Evolutionary conservation across 2,797 vertebrate genomes (phyloP).

Genomic region (Esox masquinongy): DNA sequence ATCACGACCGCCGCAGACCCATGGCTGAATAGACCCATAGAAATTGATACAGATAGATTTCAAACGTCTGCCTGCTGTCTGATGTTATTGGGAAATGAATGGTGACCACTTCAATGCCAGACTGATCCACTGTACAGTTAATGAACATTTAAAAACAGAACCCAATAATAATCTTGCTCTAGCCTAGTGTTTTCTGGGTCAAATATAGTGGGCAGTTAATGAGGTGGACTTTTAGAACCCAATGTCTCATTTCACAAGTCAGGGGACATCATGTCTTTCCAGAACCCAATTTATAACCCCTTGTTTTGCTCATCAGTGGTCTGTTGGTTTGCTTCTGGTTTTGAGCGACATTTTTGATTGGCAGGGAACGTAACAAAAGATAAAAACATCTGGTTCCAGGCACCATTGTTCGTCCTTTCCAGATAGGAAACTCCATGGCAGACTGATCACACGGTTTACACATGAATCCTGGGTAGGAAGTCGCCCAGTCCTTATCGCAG

Average conservation of each 20-base stretch:
- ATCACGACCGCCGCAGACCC: slow-evolving; percentile 54
- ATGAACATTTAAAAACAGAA: neutral
- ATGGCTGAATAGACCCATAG: slow-evolving; percentile 57
- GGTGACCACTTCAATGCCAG: slow-evolving; percentile 25
- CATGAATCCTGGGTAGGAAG: neutral
- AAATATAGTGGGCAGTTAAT: no score
- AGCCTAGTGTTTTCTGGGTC: no score
- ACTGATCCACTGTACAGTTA: slow-evolving; percentile 28
- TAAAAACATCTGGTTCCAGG: neutral
- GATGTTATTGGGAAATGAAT: slow-evolving; percentile 46
- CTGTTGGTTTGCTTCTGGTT: no score
- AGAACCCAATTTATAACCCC: no score
- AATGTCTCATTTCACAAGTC: no score
- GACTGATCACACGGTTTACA: neutral
- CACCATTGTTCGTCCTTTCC: neutral
- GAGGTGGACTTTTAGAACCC: no score
- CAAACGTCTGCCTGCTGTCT: slow-evolving; percentile 53
- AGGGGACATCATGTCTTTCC: no score
- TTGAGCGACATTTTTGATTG: no score
- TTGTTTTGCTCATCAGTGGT: no score
- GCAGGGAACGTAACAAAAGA: no score
- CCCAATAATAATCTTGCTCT: neutral
- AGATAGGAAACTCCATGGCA: neutral
- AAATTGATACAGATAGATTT: slow-evolving; percentile 12
- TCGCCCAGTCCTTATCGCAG: neutral